Evolutionary conservation across 2,113 vertebrate species (phyloP).

Genomic region (Nerophis lumbriciformis): DNA sequence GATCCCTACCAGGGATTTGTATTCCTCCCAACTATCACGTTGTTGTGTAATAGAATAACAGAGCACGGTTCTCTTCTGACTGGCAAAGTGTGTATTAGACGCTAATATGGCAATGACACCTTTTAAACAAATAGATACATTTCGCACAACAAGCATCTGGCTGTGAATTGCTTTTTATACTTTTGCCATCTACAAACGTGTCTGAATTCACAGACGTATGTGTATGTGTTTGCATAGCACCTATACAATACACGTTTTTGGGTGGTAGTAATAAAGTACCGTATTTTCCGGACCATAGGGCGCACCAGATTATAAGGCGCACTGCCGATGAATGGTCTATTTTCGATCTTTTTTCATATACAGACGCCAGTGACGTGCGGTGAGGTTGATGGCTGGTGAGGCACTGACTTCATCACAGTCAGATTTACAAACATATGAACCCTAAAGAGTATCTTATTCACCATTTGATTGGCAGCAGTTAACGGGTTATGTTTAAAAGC

Average conservation of each 20-base stretch:
- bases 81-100: conserved; percentile 29
- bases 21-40: conserved; percentile 17
- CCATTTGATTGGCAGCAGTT: too few relatives aligned
- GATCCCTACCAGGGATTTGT: conserved; percentile 25
- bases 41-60: conserved; percentile 27
- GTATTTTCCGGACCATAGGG: too few relatives aligned
- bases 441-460: too few relatives aligned
- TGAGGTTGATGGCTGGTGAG: too few relatives aligned
- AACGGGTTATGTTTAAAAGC: too few relatives aligned
- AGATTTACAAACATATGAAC: too few relatives aligned
- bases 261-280: neutral
- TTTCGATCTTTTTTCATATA: too few relatives aligned
- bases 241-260: neutral
- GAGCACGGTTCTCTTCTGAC: conserved; percentile 20
- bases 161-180: conserved; percentile 17
- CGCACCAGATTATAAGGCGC: too few relatives aligned
- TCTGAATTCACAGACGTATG: conserved; percentile 7
- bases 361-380: too few relatives aligned
- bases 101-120: conserved; percentile 13
- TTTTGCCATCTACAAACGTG: conserved; percentile 2
- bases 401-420: too few relatives aligned
- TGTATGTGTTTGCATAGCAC: neutral
- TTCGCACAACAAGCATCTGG: conserved; percentile 9
- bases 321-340: too few relatives aligned
- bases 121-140: conserved; percentile 19